Percentiles rank a stretch among this genome's conserved stretches.
Conservation (phyloP, 2,797 vertebrate genomes). For the Pygocentrus nattereri region DNA sequence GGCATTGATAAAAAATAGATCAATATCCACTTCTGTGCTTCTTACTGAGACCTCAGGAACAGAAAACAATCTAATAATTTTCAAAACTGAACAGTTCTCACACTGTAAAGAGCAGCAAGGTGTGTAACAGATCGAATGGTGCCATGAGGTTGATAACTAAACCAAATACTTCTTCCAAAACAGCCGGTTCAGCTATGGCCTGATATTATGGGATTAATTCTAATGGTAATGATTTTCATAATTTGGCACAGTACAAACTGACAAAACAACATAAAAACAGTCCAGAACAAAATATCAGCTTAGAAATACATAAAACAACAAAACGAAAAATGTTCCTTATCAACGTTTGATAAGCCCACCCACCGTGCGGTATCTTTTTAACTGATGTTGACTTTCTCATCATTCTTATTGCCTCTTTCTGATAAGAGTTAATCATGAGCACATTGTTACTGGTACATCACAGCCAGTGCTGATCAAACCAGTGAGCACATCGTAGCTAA, state of each 20-base stretch:
- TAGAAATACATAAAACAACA: slow-evolving; percentile 13
- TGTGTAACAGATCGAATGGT: slow-evolving; percentile 47
- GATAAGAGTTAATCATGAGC: neutral
- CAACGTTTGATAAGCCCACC: neutral
- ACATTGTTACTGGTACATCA: slow-evolving; percentile 8
- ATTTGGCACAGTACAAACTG: neutral
- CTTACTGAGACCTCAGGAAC: slow-evolving; percentile 1
- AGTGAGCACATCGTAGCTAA: slow-evolving; percentile 13
- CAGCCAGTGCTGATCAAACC: slow-evolving; percentile 27
- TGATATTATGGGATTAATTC: neutral
- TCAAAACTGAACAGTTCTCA: slow-evolving; percentile 24
- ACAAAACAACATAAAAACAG: neutral
- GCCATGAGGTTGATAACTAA: slow-evolving; percentile 3
- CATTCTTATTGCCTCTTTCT: neutral
- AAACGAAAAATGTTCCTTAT: neutral
- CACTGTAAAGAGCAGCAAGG: slow-evolving; percentile 42
- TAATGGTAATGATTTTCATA: neutral
- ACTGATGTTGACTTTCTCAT: neutral
- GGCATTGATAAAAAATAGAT: slow-evolving; percentile 29
- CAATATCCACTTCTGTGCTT: slow-evolving; percentile 30
- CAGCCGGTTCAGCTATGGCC: neutral
- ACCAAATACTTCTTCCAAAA: neutral
- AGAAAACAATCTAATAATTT: slow-evolving; percentile 7
- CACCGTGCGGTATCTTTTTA: neutral
- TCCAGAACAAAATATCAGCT: neutral